Evolutionary conservation across 1,140 invertebrate genomes (phyloP).

Genomic region (Globodera ellingtonae): DNA sequence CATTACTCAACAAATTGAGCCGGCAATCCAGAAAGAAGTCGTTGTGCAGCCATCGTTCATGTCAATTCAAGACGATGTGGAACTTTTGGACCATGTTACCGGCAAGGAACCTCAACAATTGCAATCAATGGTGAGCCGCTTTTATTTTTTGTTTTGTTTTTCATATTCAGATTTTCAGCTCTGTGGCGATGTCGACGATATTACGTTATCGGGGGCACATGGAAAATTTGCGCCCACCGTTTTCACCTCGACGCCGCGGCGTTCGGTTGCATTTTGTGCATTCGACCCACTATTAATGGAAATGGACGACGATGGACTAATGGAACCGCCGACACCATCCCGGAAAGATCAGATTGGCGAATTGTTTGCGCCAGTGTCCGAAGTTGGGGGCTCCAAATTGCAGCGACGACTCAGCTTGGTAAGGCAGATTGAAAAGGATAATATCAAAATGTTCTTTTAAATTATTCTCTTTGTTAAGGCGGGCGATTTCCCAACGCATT

Average conservation of each 20-base stretch:
- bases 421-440: neutral
- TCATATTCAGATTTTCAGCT: slow-evolving; percentile 7
- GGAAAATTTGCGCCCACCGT: slow-evolving; percentile 28
- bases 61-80: neutral
- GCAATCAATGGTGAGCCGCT: neutral
- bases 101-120: neutral
- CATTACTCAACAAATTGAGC: neutral
- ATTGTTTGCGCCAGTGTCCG: slow-evolving; percentile 5
- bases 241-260: slow-evolving; percentile 30
- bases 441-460: neutral
- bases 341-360: neutral
- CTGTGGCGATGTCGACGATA: slow-evolving; percentile 16
- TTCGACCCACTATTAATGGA: slow-evolving; percentile 9
- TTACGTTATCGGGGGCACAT: slow-evolving; percentile 27
- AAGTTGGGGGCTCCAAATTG: neutral
- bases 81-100: neutral
- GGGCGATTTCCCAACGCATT: neutral
- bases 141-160: neutral
- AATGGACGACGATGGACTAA: slow-evolving; percentile 17
- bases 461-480: neutral
- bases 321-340: neutral
- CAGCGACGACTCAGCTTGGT: slow-evolving; percentile 22
- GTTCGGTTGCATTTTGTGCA: slow-evolving; percentile 16
- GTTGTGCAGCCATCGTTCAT: neutral
- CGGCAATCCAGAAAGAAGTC: neutral